Evolutionary conservation across 2,888 invertebrate genomes (phyloP), one percentile per base, ranked within the genome.

Genomic region (Liopterus haemorrhoidalis): DNA sequence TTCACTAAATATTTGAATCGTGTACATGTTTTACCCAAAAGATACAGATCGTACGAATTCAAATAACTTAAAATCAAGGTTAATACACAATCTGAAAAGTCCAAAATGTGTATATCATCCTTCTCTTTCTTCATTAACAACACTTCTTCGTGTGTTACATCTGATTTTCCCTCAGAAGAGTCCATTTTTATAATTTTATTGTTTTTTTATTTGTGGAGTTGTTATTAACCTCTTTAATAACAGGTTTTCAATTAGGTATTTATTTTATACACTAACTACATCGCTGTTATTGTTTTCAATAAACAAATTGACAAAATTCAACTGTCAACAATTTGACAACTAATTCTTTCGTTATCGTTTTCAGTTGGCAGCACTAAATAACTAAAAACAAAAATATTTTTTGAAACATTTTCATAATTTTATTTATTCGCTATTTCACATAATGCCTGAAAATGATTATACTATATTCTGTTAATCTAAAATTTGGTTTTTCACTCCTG

Each of bases 1-100:
- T 57, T 50, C 4, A 63, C 56, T 12, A 64, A 52, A 12, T 57
- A 53, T 35, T 59, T 51, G 16, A 65, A 57, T 40, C 55, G 48
- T 5, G 30, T 38, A 21, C 57, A 63, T 20, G 61, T 63, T 41
- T 62, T 63, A 43, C 61, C 59, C 19, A 66, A 52, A 37, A 59
- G 53, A 46, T 57, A 65, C 18, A 65, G 49, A 41, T 60, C 57
- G 16, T 60, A 62, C 3, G 61, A 52, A 51, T 64, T 61, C 33
- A 64, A 51, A 53, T 59, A 61, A 6, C 57, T 56, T 9, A 64
- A 56, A 18, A 66, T 56, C 40, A 57, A 54, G 35, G 60, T 46
- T 41, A 65, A 46, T 11, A 60, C 55, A 49, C 62, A 62, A 31
- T 64, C 62, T 1, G 63, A 62, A 8, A 64, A 51, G 22, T 54